A percentile compares a stretch with the other conserved stretches of the same genome.
These are phyloP conservation scores for Gallirallus australis DNA, from an alignment of 2,797 vertebrate species.

Conservation along the genomic window DNA sequence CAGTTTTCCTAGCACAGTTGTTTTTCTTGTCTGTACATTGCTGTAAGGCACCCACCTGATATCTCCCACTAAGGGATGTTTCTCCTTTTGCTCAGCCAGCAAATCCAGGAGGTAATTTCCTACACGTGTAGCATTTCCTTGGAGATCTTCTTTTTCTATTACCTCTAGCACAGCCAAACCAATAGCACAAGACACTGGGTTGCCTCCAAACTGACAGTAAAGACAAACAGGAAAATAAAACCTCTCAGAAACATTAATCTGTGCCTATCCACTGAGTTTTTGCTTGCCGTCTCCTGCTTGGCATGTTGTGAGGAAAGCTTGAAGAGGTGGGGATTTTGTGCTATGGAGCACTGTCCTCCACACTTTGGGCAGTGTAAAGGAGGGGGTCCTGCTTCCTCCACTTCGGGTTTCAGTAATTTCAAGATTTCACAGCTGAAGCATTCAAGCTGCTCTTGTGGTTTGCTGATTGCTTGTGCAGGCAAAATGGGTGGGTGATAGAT, in stretches of 20 bases:
- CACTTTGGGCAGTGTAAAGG: not conserved
- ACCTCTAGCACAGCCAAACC: constrained; percentile 92
- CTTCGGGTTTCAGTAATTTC: not conserved
- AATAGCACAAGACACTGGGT: constrained; percentile 96
- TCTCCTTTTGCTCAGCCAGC: constrained; percentile 87
- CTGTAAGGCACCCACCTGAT: constrained; percentile 82
- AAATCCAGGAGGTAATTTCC: constrained; percentile 86
- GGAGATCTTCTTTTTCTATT: constrained; percentile 92
- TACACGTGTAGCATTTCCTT: constrained; percentile 88
- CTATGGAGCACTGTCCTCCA: not conserved
- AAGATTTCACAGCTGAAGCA: not conserved
- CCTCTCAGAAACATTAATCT: not conserved
- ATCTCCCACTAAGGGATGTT: constrained; percentile 91
- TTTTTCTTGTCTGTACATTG: not conserved
- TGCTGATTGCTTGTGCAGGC: not conserved
- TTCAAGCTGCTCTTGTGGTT: not conserved
- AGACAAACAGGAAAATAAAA: constrained; percentile 2
- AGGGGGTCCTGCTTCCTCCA: not conserved
- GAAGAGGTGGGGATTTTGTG: not conserved
- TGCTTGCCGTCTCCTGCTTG: not conserved
- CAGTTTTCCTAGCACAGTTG: not conserved
- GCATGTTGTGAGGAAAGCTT: not conserved
- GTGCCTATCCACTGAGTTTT: not conserved
- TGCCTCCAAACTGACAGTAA: constrained; percentile 91
- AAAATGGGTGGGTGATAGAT: not conserved